phyloP scores from a whole-genome alignment of 2,888 invertebrate genomes.

The Catocala sponsa region DNA sequence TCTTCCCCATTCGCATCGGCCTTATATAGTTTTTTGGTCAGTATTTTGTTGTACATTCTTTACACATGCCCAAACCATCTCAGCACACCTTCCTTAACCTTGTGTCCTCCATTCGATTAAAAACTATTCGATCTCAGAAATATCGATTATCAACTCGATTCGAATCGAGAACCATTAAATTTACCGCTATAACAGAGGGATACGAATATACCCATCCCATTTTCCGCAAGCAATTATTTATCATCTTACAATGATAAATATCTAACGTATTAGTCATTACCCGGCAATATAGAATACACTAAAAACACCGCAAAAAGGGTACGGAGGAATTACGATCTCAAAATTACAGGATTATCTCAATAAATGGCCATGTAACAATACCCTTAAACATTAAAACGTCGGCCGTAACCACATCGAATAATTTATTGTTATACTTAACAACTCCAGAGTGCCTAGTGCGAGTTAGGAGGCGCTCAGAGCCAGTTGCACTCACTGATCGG shows the following conservation, averaged over 20 bases:
- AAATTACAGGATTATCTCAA: conserved; percentile 65
- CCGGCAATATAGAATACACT: conserved; percentile 25
- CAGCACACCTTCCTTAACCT: too few species aligned
- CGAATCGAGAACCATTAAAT: too few species aligned
- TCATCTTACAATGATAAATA: conserved; percentile 14
- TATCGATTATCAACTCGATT: too few species aligned
- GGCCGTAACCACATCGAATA: conserved; percentile 47
- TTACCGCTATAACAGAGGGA: too few species aligned
- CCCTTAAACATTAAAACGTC: conserved; percentile 62
- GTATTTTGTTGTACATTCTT: too few species aligned
- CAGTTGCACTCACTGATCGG: too few species aligned
- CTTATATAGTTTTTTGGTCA: too few species aligned
- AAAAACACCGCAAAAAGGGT: conserved; percentile 42
- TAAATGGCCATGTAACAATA: conserved; percentile 62
- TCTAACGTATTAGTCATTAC: conserved; percentile 13
- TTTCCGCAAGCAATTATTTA: conserved; percentile 8
- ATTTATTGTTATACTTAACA: conserved; percentile 57
- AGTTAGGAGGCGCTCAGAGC: too few species aligned
- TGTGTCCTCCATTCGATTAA: too few species aligned
- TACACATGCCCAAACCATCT: too few species aligned
- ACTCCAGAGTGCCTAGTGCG: conserved; percentile 28
- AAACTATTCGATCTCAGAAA: too few species aligned
- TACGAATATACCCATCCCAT: background rate
- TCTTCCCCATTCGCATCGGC: too few species aligned
- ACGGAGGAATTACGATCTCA: conserved; percentile 54